Evolutionary conservation across 1,140 invertebrate species (phyloP), one percentile per base, ranked within the genome.

Genomic region (Saxidomus purpurata): DNA sequence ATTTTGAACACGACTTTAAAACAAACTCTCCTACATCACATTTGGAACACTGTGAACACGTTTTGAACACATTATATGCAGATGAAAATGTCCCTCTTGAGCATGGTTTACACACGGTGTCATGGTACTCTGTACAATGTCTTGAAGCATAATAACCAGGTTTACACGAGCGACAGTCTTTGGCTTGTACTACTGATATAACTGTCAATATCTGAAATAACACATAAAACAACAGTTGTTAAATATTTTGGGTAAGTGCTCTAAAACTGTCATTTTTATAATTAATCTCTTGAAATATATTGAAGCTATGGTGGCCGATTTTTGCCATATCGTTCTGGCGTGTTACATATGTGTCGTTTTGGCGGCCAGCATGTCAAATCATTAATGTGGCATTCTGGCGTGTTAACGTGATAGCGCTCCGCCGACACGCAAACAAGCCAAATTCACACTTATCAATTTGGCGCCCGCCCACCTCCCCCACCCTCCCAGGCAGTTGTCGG

Each of bases 51-150:
- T 13, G 3, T 43, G 74, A 43, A 79, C 85, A 87, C 9, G 2
- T 77, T 52, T 47, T 36, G 71, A 43, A 79, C 28, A 40, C 36
- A 63, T 87, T 87, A 34, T 76, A 40, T 25, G 25, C 71, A 25
- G 49, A 15, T 11, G 85, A 43, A 59, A 87, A 87, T n/a, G 55
- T 61, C 31, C 85, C 85, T 47, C 47, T 87, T 87, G 85, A 61
- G 74, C 85, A 87, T 25, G 71, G 74, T 63, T 79, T 87, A 63
- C 85, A 87, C 0, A 87, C 85, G n/a, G 85, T 87, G 85, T 87
- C 85, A 76, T 87, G 85, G n/a, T 52, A n/a, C 15, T 61, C 49
- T 15, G 69, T 61, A 87, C 71, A 87, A 11, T 17, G 31, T 76
- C 71, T 87, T 17, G 85, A 87, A n/a, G 49, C 85, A 38, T 79